phyloP scores from a whole-genome alignment of 2,797 vertebrate genomes.

The Labeo calbasu region DNA sequence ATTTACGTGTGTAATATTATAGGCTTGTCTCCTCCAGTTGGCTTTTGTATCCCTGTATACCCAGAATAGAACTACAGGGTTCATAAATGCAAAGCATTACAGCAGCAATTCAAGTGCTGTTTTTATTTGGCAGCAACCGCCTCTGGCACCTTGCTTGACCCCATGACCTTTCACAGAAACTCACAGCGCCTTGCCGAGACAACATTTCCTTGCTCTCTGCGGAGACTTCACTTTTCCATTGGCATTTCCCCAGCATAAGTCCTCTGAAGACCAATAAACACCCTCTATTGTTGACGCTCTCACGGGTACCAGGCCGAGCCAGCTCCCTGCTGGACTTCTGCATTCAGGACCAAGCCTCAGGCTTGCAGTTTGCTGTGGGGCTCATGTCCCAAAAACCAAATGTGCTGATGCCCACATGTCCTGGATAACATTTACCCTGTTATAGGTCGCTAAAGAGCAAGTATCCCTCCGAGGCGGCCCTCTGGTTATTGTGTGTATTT shows the following conservation, averaged over 20 bases:
- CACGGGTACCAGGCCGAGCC: slow-evolving; percentile 10
- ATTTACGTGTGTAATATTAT: background rate
- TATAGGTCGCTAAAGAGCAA: slow-evolving; percentile 84
- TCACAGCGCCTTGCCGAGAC: slow-evolving; percentile 3
- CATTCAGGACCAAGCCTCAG: slow-evolving; percentile 47
- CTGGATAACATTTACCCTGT: slow-evolving; percentile 76
- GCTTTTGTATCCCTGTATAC: background rate
- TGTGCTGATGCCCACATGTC: slow-evolving; percentile 65
- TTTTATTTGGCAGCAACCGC: slow-evolving; percentile 1
- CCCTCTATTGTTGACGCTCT: slow-evolving; percentile 21
- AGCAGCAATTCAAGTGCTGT: background rate
- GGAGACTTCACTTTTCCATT: slow-evolving; percentile 61
- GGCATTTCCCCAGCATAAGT: slow-evolving; percentile 63
- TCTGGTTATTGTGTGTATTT: slow-evolving; percentile 29
- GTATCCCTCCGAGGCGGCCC: slow-evolving; percentile 68
- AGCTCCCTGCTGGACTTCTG: slow-evolving; percentile 37
- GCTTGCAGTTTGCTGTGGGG: slow-evolving; percentile 47
- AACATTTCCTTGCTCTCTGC: slow-evolving; percentile 16
- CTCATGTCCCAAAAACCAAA: slow-evolving; percentile 50
- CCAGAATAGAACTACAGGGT: background rate
- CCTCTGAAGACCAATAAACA: slow-evolving; percentile 50
- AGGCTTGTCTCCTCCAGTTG: background rate
- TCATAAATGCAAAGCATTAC: background rate
- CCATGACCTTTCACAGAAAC: slow-evolving; percentile 33
- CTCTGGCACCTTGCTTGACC: slow-evolving; percentile 31